Base-by-base conservation (phyloP, 2,888 invertebrate genomes). In the Cancer borealis region DNA sequence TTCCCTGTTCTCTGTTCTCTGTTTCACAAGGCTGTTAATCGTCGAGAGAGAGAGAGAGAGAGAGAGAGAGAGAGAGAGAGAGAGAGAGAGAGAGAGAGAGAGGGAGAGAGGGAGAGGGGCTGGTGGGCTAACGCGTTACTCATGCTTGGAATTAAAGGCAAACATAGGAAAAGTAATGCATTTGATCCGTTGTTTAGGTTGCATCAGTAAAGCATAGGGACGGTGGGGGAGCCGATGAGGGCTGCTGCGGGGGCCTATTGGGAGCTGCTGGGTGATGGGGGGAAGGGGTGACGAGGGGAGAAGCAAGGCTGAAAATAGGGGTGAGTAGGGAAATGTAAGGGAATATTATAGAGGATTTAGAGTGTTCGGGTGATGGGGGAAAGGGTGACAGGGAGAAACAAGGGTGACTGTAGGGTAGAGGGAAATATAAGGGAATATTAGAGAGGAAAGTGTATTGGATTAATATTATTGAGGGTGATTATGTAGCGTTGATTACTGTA, bases 121-220 rank as follows among this genome's bases (percentile, higher is more conserved):
- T 10, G 46, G 46, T 14, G 46, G 88, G n/a, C 47, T 21, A 47
- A 30, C 49, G 90, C n/a, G 30, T 54, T 54, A 90, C 90, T 54
- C 90, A 90, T 47, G 90, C 90, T 54, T 90, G 90, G 49, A 90
- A 90, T 90, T 47, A 90, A 90, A 90, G 49, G 90, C 90, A 90
- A 90, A 90, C 90, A 90, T 30, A 30, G 49, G 49, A 30, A 90
- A 90, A 54, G 79, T 79, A 79, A 79, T 79, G 79, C 79, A 79
- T 79, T 79, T 26, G 30, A 79, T 79, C 26, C 30, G 79, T 79
- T 79, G 79, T 79, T 79, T 79, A 79, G 79, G 79, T 30, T 30
- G 79, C 79, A 79, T 79, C 79, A 79, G 79, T 66, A 66, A 66
- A 66, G 66, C 66, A 3, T n/a, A 30, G 30, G 1, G 79, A 79